Conservation (phyloP, 2,888 invertebrate genomes). For the Drosophila aldrichi region DNA sequence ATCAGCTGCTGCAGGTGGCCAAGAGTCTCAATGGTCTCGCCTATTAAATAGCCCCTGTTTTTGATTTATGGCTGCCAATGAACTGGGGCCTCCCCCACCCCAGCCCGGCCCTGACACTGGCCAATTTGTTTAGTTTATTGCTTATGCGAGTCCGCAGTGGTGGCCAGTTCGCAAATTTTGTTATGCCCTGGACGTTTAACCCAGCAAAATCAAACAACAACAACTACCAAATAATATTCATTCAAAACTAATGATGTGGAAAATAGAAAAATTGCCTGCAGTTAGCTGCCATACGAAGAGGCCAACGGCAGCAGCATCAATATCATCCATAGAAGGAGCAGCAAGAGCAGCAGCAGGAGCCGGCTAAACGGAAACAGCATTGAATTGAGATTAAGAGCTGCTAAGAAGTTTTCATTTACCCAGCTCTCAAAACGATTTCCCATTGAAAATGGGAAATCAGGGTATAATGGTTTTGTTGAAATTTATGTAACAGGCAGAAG, state of each 20-base stretch:
- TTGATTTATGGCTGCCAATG: constrained; percentile 76
- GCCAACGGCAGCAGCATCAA: neutral
- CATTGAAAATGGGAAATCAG: too few relatives aligned
- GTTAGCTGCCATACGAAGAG: constrained; percentile 45
- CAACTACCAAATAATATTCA: constrained; percentile 64
- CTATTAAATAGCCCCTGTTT: constrained; percentile 64
- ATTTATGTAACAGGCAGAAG: too few relatives aligned
- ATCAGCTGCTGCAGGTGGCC: constrained; percentile 49
- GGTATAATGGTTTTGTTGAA: too few relatives aligned
- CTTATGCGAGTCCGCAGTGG: constrained; percentile 48
- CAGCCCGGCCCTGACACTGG: constrained; percentile 38
- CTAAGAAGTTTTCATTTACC: constrained; percentile 20
- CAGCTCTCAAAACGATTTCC: constrained; percentile 2
- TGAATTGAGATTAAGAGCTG: constrained; percentile 30
- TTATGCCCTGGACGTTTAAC: constrained; percentile 59
- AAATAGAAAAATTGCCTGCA: constrained; percentile 77
- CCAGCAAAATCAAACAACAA: constrained; percentile 34
- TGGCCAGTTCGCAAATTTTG: constrained; percentile 35
- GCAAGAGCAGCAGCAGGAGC: neutral
- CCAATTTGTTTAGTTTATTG: constrained; percentile 77
- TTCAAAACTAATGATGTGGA: constrained; percentile 79
- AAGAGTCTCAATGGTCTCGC: constrained; percentile 41
- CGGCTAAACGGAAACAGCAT: neutral
- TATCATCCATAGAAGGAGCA: neutral
- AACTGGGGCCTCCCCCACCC: constrained; percentile 35